Evolutionary conservation across 1,140 invertebrate species (phyloP), one percentile per base, ranked within the genome.

Genomic region (Lepidotrigona ventralis): DNA sequence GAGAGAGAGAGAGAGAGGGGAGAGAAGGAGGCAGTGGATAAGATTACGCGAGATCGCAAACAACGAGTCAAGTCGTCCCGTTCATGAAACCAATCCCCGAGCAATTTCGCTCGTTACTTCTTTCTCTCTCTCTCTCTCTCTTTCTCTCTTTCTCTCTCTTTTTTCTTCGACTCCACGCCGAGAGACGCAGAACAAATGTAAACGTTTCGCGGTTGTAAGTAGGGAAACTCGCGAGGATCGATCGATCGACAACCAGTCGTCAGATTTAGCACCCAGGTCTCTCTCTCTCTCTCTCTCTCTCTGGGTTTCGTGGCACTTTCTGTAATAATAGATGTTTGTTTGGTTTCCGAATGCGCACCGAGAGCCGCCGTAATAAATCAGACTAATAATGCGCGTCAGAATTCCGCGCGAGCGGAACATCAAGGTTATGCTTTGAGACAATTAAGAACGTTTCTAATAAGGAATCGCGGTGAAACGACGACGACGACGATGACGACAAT

Each of bases 1-100:
- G 53, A 56, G 17, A 17, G 54, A 17, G n/a, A n/a, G n/a, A n/a
- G n/a, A n/a, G n/a, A n/a, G n/a, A n/a, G n/a, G n/a, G n/a, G n/a
- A n/a, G n/a, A n/a, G n/a, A n/a, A n/a, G 3, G 17, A 8, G 58
- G 8, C 23, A 26, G 39, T 46, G 46, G 81, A 83, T 83, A 83
- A 79, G 81, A 83, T 77, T 83, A 83, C n/a, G 54, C 54, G 74
- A 78, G 56, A 83, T 83, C 75, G 75, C 64, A 53, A 79, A 83
- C 81, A 63, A n/a, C 54, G 74, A 70, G 51, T 64, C 66, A 78
- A 78, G 54, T 71, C 51, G 54, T 71, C 51, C 71, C 79, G 74
- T 29, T 77, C 80, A 46, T 26, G n/a, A 53, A 39, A 51, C 54
- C 79, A 66, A 75, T 74, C 79, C 17, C 9, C 21, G 14, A 15